phyloP scores from a whole-genome alignment of 2,113 vertebrate species.

The Engraulis encrasicolus region DNA sequence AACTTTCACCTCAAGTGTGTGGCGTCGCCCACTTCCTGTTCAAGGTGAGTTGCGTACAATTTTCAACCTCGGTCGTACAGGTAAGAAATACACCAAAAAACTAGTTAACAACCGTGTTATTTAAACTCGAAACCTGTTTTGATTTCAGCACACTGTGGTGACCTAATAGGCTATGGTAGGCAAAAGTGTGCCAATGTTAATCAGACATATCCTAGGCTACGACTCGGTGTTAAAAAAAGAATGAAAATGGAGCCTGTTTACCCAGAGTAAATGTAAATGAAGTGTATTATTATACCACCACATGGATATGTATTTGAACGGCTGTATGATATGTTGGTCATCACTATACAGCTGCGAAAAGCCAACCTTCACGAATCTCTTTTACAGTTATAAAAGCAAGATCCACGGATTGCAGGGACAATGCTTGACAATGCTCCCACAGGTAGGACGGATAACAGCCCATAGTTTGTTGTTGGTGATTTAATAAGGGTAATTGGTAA shows the following conservation, averaged over 20 bases:
- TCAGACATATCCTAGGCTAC: no score
- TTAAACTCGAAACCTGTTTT: neutral
- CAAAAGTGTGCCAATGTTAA: no score
- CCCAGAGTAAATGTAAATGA: no score
- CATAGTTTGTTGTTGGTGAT: neutral
- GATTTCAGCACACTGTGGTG: no score
- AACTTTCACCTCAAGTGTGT: neutral
- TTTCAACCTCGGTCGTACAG: constrained; percentile 67
- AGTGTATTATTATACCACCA: no score
- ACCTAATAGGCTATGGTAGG: no score
- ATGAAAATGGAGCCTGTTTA: no score
- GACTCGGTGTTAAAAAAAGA: no score
- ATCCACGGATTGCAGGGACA: neutral
- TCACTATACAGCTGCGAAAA: neutral
- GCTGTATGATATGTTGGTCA: neutral
- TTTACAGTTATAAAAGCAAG: neutral
- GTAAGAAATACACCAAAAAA: constrained; percentile 49
- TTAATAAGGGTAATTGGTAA: neutral
- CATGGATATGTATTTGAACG: neutral
- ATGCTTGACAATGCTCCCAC: constrained; percentile 76
- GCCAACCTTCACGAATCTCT: neutral
- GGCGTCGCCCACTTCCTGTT: constrained; percentile 69
- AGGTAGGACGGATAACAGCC: constrained; percentile 57
- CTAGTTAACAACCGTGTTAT: no score
- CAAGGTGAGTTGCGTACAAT: constrained; percentile 57